A percentile compares a stretch with the other conserved stretches of the same genome.
These are phyloP conservation scores for Conus ventricosus DNA, from an alignment of 1,140 invertebrate genomes.

Conservation along the genomic window DNA sequence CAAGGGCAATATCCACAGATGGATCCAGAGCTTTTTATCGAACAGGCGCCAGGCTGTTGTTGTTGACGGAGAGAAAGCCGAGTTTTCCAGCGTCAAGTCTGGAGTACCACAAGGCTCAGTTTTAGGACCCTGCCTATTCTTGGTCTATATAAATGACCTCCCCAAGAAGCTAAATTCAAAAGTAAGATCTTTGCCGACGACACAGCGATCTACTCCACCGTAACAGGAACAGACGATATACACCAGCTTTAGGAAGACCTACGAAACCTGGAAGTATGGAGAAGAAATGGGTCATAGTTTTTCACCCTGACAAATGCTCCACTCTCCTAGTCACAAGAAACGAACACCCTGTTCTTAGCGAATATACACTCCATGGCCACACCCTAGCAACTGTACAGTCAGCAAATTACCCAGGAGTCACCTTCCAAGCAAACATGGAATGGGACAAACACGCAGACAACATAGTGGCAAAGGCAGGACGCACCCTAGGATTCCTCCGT, in stretches of 20 bases:
- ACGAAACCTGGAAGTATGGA: background rate
- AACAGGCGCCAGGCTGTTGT: constrained; percentile 36
- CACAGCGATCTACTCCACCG: background rate
- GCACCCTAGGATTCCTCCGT: too few species aligned
- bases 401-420: background rate
- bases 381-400: background rate
- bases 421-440: too few species aligned
- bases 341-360: too few species aligned
- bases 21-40: constrained; percentile 36
- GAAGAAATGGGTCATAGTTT: background rate
- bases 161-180: background rate
- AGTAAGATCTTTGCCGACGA: constrained; percentile 21
- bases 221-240: background rate
- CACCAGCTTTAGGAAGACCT: background rate
- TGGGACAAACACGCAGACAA: background rate
- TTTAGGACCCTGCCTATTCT: constrained; percentile 38
- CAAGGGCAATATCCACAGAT: constrained; percentile 14
- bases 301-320: too few species aligned
- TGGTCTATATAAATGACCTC: constrained; percentile 28
- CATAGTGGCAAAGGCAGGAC: too few species aligned
- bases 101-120: constrained; percentile 37
- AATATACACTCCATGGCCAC: background rate
- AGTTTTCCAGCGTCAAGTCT: background rate
- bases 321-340: too few species aligned
- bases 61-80: constrained; percentile 34